These are phyloP conservation scores for Drosophila picticornis DNA, from an alignment of 2,888 invertebrate species.

Conservation along the genomic window DNA sequence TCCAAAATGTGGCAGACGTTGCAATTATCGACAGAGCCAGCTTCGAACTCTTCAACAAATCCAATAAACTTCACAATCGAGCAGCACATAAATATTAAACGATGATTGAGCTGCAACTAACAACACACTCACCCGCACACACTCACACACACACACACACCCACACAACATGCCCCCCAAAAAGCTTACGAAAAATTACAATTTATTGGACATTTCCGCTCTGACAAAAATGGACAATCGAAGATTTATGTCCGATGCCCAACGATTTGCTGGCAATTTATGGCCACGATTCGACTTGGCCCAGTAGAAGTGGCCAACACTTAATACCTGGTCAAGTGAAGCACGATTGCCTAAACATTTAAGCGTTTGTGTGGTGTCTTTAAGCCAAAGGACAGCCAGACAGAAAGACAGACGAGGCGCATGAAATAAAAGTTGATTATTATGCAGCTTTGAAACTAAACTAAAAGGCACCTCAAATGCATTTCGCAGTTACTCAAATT, in stretches of 20 bases:
- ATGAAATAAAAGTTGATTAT: slow-evolving; percentile 64
- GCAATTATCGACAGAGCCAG: slow-evolving; percentile 68
- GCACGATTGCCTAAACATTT: slow-evolving; percentile 30
- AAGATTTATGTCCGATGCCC: slow-evolving; percentile 70
- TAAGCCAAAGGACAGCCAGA: not conserved
- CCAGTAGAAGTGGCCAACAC: slow-evolving; percentile 10
- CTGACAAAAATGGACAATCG: slow-evolving; percentile 73
- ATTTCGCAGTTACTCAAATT: slow-evolving; percentile 79
- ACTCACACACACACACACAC: slow-evolving; percentile 6
- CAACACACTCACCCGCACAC: slow-evolving; percentile 23
- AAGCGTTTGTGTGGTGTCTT: slow-evolving; percentile 12
- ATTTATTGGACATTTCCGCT: slow-evolving; percentile 82
- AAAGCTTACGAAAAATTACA: slow-evolving; percentile 82
- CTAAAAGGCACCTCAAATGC: slow-evolving; percentile 78
- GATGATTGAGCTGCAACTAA: slow-evolving; percentile 80
- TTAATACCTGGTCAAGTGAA: slow-evolving; percentile 68
- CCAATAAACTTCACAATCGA: slow-evolving; percentile 81
- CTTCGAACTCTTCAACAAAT: slow-evolving; percentile 68
- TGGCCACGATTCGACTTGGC: slow-evolving; percentile 35
- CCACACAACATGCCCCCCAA: slow-evolving; percentile 18
- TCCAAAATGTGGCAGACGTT: slow-evolving; percentile 50
- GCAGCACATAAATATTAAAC: slow-evolving; percentile 80
- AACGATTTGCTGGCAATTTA: slow-evolving; percentile 72
- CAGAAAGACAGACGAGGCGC: not conserved
- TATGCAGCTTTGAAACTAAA: slow-evolving; percentile 50